These are phyloP conservation scores for Sebastes itinus DNA, from an alignment of 2,797 vertebrate species.

Conservation along the genomic window DNA sequence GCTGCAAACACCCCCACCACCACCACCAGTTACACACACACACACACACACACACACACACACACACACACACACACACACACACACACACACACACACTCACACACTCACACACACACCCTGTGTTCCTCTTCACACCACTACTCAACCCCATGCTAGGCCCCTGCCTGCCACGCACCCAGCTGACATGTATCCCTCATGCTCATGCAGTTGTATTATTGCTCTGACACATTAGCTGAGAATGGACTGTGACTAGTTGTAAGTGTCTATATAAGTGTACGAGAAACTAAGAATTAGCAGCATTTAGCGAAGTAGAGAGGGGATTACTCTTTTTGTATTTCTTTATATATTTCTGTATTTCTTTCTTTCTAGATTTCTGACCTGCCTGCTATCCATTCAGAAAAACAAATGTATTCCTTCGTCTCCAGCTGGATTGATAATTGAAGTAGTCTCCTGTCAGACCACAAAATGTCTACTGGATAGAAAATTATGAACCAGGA, in stretches of 20 bases:
- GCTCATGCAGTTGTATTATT: conserved; percentile 70
- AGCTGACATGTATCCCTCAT: conserved; percentile 71
- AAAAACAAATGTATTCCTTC: not conserved
- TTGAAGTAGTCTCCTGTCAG: not conserved
- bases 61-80: conserved; percentile 20
- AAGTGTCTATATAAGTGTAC: conserved; percentile 2
- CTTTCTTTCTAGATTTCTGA: not conserved
- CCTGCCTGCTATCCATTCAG: not conserved
- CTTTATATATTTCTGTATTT: not conserved
- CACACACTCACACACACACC: conserved; percentile 1
- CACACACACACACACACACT: not conserved
- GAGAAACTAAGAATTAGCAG: conserved; percentile 8
- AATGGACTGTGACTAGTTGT: conserved; percentile 52
- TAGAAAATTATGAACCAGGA: not conserved
- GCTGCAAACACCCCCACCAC: conserved; percentile 25
- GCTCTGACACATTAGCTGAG: conserved; percentile 69
- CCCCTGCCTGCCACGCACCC: conserved; percentile 65
- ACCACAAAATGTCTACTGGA: not conserved
- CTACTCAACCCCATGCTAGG: conserved; percentile 62
- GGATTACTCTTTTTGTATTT: not conserved
- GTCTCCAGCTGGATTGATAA: not conserved
- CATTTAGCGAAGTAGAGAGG: not conserved
- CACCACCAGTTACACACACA: conserved; percentile 9
- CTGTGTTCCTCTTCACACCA: conserved; percentile 59
- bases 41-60: conserved; percentile 13